Evolutionary conservation across 2,113 vertebrate genomes (phyloP).

Genomic region (Aythya baeri): DNA sequence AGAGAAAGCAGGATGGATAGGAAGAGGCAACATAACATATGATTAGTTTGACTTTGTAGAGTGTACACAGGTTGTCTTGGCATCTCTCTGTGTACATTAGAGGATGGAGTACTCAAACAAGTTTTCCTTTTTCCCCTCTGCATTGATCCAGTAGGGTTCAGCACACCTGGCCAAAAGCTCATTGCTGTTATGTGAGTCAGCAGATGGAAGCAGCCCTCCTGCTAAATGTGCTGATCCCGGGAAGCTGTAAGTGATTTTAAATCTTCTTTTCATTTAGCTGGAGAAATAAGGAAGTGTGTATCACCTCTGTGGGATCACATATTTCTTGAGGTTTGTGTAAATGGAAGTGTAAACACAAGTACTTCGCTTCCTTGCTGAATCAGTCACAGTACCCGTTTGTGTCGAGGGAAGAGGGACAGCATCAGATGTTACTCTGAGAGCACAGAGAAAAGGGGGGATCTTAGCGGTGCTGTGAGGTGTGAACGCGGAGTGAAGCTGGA

Average conservation of each 20-base stretch:
- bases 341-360: background rate
- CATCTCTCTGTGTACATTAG: background rate
- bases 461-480: background rate
- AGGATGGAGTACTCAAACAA: conserved; percentile 15
- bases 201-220: conserved; percentile 17
- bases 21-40: background rate
- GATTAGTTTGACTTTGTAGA: background rate
- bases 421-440: background rate
- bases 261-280: background rate
- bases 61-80: background rate
- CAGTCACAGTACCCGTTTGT: background rate
- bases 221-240: background rate
- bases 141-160: background rate
- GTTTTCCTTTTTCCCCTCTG: background rate
- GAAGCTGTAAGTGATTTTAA: background rate
- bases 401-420: background rate
- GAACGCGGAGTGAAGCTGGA: background rate
- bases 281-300: background rate
- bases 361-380: background rate
- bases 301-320: background rate
- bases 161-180: background rate
- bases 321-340: background rate
- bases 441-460: background rate
- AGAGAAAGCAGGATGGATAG: background rate
- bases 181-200: background rate